Conservation (phyloP, 2,888 invertebrate species). For the Crioceris asparagi region DNA sequence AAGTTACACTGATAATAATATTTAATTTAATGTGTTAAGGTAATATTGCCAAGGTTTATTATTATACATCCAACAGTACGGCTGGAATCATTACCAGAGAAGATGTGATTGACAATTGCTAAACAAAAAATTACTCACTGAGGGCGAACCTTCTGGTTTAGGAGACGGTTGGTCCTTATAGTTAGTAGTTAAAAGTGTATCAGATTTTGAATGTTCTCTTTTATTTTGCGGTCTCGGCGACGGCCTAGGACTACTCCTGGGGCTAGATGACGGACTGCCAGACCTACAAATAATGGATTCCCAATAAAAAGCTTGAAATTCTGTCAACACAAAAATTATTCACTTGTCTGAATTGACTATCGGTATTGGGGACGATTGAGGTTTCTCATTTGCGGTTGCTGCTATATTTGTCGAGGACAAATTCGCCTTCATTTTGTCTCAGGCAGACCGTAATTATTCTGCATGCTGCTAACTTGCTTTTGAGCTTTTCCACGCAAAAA, state of each 20-base stretch:
- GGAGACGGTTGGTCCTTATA: constrained; percentile 20
- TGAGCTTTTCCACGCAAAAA: no score
- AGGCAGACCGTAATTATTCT: constrained; percentile 10
- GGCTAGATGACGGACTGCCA: constrained; percentile 37
- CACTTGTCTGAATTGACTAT: constrained; percentile 3
- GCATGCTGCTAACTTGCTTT: constrained; percentile 8
- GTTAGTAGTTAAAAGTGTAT: constrained; percentile 25
- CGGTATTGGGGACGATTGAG: constrained; percentile 2
- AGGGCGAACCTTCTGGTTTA: constrained; percentile 28
- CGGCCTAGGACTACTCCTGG: constrained; percentile 41
- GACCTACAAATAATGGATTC: constrained; percentile 22
- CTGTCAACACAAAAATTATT: constrained; percentile 3
- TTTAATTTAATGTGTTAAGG: no score
- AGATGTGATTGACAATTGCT: no score
- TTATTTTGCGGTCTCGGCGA: constrained; percentile 40
- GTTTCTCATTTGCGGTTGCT: constrained; percentile 16
- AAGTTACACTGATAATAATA: no score
- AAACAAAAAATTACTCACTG: constrained; percentile 27
- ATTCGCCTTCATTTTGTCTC: constrained; percentile 24
- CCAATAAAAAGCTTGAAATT: not conserved
- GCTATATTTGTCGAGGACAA: constrained; percentile 22
- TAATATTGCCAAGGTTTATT: no score
- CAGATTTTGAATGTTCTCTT: constrained; percentile 32
- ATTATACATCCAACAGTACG: no score
- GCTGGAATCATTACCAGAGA: no score